These are phyloP conservation scores for Lithophane leautieri DNA, from an alignment of 2,888 invertebrate species.

Conservation along the genomic window DNA sequence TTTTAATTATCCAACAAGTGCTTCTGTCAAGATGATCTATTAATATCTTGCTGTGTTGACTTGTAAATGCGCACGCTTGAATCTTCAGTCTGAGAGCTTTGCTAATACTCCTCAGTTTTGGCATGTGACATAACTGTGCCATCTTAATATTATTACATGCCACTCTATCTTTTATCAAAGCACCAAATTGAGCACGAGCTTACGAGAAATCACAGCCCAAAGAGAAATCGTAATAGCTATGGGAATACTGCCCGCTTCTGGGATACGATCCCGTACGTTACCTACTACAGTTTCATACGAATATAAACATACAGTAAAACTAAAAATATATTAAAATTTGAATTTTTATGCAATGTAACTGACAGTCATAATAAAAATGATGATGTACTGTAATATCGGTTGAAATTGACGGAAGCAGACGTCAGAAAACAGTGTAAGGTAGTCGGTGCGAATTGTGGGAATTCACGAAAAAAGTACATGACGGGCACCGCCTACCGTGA, in stretches of 20 bases:
- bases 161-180: slow-evolving; percentile 52
- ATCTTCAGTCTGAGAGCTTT: slow-evolving; percentile 58
- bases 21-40: slow-evolving; percentile 66
- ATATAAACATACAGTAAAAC: slow-evolving; percentile 24
- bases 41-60: slow-evolving; percentile 67
- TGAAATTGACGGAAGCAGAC: slow-evolving; percentile 41
- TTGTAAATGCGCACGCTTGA: slow-evolving; percentile 66
- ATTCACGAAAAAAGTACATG: slow-evolving; percentile 47
- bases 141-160: slow-evolving; percentile 58
- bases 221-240: slow-evolving; percentile 44
- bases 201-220: slow-evolving; percentile 12
- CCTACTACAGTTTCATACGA: neutral
- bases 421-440: slow-evolving; percentile 31
- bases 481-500: slow-evolving; percentile 70
- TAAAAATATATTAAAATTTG: slow-evolving; percentile 4
- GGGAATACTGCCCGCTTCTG: slow-evolving; percentile 30
- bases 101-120: slow-evolving; percentile 62
- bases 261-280: neutral
- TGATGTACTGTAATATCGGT: slow-evolving; percentile 32
- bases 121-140: slow-evolving; percentile 65
- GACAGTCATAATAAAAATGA: slow-evolving; percentile 29
- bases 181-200: slow-evolving; percentile 33
- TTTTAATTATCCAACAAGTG: slow-evolving; percentile 71
- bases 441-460: slow-evolving; percentile 27
- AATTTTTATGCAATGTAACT: slow-evolving; percentile 18